These are phyloP conservation scores for Nymphalis io DNA, from an alignment of 1,140 invertebrate genomes.

Conservation along the genomic window DNA sequence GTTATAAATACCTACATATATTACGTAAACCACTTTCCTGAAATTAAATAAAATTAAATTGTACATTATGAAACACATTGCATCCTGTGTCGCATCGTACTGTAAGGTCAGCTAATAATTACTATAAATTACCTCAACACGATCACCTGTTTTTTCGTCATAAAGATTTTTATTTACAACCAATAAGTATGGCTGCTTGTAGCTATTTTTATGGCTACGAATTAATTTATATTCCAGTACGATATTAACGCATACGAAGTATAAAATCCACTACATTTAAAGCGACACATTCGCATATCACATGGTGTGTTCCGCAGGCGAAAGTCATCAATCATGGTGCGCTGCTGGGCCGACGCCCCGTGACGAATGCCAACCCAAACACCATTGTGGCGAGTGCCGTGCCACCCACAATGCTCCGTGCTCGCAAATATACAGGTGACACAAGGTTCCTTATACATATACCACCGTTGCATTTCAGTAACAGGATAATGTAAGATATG, in stretches of 20 bases:
- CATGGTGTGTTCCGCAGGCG: slow-evolving; percentile 30
- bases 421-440: slow-evolving; percentile 43
- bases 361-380: slow-evolving; percentile 78
- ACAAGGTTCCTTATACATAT: slow-evolving; percentile 29
- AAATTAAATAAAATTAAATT: not conserved
- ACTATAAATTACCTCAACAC: not conserved
- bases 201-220: not conserved
- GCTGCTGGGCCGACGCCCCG: slow-evolving; percentile 61
- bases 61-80: not conserved
- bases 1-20: too few relatives aligned
- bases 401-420: slow-evolving; percentile 60
- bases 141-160: slow-evolving; percentile 8
- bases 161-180: slow-evolving; percentile 23
- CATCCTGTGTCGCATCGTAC: not conserved
- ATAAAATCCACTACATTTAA: slow-evolving; percentile 10
- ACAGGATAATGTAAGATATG: not conserved
- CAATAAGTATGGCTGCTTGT: slow-evolving; percentile 6
- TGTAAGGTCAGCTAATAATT: not conserved
- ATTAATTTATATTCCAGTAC: slow-evolving; percentile 12
- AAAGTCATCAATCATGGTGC: slow-evolving; percentile 70
- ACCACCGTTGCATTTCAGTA: not conserved
- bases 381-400: slow-evolving; percentile 66
- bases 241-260: slow-evolving; percentile 12
- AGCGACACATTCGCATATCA: slow-evolving; percentile 28
- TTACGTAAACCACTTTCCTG: not conserved